Evolutionary conservation across 2,797 vertebrate genomes (phyloP).

Genomic region (Peromyscus aztecus): DNA sequence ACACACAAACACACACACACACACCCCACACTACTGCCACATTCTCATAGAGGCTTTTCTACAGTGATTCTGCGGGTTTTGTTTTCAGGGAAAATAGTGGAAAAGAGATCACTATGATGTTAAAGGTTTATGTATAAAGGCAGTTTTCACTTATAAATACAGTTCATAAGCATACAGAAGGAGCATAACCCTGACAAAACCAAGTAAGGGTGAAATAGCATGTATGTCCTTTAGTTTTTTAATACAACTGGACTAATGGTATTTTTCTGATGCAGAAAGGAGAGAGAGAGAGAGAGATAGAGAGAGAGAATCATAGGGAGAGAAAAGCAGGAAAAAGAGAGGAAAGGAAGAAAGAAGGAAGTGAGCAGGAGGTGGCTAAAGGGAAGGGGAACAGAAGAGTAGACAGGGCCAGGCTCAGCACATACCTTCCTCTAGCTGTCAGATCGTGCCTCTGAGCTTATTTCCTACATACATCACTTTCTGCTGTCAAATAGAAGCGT

Average conservation of each 20-base stretch:
- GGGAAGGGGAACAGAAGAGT: not conserved
- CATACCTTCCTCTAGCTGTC: not conserved
- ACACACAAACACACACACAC: no score
- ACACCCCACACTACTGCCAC: not conserved
- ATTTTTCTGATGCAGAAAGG: not conserved
- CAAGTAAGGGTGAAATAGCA: not conserved
- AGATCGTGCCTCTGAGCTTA: not conserved
- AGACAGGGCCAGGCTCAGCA: not conserved
- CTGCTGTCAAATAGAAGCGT: not conserved
- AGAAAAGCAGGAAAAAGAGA: not conserved
- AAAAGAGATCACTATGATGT: not conserved
- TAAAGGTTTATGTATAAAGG: not conserved
- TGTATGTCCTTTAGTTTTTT: not conserved
- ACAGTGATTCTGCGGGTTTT: not conserved
- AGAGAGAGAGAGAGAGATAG: not conserved
- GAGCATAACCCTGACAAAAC: not conserved
- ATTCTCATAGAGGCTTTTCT: not conserved
- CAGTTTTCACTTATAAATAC: constrained; percentile 44
- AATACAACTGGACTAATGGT: not conserved
- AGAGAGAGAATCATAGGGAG: not conserved
- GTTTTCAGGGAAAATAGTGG: not conserved
- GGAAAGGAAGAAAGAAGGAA: not conserved
- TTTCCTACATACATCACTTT: not conserved
- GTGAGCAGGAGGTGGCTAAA: not conserved
- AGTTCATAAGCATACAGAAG: not conserved